Percentiles rank a stretch among this genome's conserved stretches.
Evolutionary conservation across 1,140 invertebrate genomes (phyloP).

Genomic region (Stegodyphus mimosarum): DNA sequence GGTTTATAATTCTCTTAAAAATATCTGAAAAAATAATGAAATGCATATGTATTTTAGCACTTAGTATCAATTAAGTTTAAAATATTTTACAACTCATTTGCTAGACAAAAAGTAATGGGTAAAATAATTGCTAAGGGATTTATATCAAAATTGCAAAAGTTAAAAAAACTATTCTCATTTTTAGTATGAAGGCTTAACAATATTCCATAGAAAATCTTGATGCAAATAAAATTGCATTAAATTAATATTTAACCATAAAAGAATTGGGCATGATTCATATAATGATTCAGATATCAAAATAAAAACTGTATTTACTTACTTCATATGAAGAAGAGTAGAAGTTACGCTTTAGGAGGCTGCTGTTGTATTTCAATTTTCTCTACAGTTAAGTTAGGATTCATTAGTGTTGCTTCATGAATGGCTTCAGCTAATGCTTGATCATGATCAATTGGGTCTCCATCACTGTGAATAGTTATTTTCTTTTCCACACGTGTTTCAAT

Average conservation of each 20-base stretch:
- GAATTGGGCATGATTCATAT: neutral
- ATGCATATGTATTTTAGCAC: too few relatives aligned
- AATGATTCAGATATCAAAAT: neutral
- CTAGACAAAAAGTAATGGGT: too few relatives aligned
- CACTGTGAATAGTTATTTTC: slow-evolving; percentile 96
- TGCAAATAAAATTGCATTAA: too few relatives aligned
- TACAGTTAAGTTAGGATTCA: slow-evolving; percentile 96
- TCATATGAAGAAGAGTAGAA: neutral
- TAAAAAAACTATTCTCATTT: too few relatives aligned
- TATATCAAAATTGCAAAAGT: too few relatives aligned
- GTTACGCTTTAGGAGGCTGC: slow-evolving; percentile 51
- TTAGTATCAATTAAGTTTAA: too few relatives aligned
- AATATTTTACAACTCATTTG: too few relatives aligned
- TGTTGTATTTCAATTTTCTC: slow-evolving; percentile 97
- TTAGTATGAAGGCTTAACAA: too few relatives aligned
- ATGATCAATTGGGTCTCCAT: slow-evolving; percentile 96
- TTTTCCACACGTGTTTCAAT: slow-evolving; percentile 96
- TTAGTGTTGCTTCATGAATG: slow-evolving; percentile 88
- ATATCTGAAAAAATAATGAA: slow-evolving; percentile 19
- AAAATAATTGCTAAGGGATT: too few relatives aligned
- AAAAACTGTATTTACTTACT: neutral
- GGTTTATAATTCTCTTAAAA: slow-evolving; percentile 28
- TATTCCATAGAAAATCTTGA: too few relatives aligned
- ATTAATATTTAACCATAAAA: neutral
- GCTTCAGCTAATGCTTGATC: slow-evolving; percentile 92